Evolutionary conservation across 2,113 vertebrate genomes (phyloP).

Genomic region (Notarius lentiginosus): DNA sequence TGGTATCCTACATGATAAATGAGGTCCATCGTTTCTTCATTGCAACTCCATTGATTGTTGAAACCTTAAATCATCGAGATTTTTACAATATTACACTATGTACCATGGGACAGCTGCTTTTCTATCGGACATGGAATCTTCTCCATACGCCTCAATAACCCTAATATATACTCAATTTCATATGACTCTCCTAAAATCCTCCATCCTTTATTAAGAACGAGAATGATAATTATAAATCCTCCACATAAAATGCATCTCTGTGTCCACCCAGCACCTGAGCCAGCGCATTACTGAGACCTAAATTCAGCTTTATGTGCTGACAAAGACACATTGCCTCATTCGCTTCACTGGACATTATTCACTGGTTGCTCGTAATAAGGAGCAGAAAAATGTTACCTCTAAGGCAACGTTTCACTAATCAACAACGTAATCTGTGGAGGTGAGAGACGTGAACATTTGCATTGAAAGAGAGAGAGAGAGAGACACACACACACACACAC

Average conservation of each 20-base stretch:
- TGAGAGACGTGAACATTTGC: not conserved
- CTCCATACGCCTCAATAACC: not conserved
- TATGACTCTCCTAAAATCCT: not conserved
- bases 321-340: slow-evolving; percentile 16
- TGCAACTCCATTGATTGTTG: not conserved
- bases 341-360: not conserved
- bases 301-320: slow-evolving; percentile 10
- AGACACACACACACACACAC: too few species aligned
- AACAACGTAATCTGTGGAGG: not conserved
- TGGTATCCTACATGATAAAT: not conserved
- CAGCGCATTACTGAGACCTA: slow-evolving; percentile 3
- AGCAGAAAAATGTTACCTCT: slow-evolving; percentile 18
- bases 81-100: not conserved
- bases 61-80: not conserved
- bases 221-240: slow-evolving; percentile 5
- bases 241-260: not conserved
- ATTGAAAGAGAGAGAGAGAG: not conserved
- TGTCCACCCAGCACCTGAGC: not conserved
- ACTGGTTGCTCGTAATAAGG: not conserved
- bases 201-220: not conserved
- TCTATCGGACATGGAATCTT: not conserved
- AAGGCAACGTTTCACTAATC: slow-evolving; percentile 1
- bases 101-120: not conserved
- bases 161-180: not conserved
- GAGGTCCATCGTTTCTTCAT: not conserved